phyloP scores from a whole-genome alignment of 2,797 vertebrate genomes.

The Melanogrammus aeglefinus region DNA sequence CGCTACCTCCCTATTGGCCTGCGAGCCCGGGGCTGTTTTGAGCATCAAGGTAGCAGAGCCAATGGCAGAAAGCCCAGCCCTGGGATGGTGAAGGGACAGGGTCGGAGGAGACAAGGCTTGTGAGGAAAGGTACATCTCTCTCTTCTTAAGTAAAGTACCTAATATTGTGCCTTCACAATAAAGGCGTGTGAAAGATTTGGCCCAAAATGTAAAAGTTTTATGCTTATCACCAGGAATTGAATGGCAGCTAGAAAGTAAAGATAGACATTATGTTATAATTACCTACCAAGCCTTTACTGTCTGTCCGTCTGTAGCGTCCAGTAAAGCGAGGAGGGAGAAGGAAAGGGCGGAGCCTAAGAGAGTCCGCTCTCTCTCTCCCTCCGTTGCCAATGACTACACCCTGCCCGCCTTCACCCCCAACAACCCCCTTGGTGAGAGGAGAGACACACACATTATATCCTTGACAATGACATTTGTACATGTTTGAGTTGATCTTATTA shows the following conservation, averaged over 20 bases:
- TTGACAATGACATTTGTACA: not conserved
- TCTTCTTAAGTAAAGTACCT: not conserved
- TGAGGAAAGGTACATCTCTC: constrained; percentile 32
- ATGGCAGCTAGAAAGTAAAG: not conserved
- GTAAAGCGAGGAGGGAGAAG: constrained; percentile 30
- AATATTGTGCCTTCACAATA: not conserved
- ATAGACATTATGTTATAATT: not conserved
- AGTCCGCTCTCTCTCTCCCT: constrained; percentile 40
- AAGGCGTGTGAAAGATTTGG: not conserved
- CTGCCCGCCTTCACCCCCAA: constrained; percentile 48
- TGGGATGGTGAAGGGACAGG: constrained; percentile 18
- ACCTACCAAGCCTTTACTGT: not conserved
- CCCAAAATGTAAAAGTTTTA: not conserved
- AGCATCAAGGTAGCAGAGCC: not conserved
- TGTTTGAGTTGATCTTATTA: not conserved
- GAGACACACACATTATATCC: not conserved
- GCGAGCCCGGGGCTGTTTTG: not conserved
- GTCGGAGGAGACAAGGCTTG: constrained; percentile 4
- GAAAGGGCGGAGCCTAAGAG: constrained; percentile 32
- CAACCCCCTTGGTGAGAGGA: constrained; percentile 47
- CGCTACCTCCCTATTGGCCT: not conserved
- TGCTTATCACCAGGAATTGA: not conserved
- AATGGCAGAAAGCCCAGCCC: not conserved
- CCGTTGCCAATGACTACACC: not conserved
- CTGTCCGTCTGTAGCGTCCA: constrained; percentile 14